Evolutionary conservation across 2,113 vertebrate species (phyloP).

Genomic region (Grammomys surdaster): DNA sequence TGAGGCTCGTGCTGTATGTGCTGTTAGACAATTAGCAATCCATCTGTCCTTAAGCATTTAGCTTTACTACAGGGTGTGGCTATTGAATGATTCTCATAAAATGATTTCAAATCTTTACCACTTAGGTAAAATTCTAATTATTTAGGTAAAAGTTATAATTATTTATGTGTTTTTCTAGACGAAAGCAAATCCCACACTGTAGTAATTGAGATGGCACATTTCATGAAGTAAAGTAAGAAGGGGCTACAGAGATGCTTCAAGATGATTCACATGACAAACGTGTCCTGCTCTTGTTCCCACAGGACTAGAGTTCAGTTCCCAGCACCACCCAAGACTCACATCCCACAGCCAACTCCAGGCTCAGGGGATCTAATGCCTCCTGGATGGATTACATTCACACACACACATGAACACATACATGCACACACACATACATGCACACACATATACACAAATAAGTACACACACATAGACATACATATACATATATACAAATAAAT

Average conservation of each 20-base stretch:
- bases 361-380: not conserved
- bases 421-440: not conserved
- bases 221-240: not conserved
- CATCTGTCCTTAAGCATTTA: conserved; percentile 42
- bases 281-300: not conserved
- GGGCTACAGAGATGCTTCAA: not conserved
- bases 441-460: not conserved
- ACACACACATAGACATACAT: not conserved
- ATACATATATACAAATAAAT: not conserved
- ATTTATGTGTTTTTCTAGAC: conserved; percentile 25
- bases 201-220: conserved; percentile 5
- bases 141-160: not conserved
- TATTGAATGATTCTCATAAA: conserved; percentile 38
- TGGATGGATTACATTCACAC: not conserved
- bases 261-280: not conserved
- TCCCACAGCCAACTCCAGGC: not conserved
- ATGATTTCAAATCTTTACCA: not conserved
- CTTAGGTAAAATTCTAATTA: not conserved
- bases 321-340: not conserved
- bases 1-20: not conserved
- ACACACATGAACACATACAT: not conserved
- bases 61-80: not conserved
- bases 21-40: conserved; percentile 16
- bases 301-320: not conserved
- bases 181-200: conserved; percentile 3